Evolutionary conservation across 1,140 invertebrate species (phyloP).

Genomic region (Pollicipes pollicipes): DNA sequence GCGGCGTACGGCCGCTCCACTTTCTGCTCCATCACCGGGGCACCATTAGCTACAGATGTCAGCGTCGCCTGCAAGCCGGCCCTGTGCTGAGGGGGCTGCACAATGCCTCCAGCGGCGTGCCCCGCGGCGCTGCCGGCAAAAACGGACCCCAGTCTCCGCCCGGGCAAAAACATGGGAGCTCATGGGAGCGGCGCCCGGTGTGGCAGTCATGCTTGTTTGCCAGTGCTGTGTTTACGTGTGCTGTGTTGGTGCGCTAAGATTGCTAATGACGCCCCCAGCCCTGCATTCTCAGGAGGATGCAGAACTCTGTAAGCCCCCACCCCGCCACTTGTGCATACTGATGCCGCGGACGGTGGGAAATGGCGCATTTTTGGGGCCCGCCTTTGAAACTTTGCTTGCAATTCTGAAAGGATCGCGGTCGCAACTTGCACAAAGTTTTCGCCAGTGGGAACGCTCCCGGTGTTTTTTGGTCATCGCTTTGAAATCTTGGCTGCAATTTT

Average conservation of each 20-base stretch:
- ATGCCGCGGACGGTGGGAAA: background rate
- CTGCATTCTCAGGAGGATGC: background rate
- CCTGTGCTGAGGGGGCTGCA: background rate
- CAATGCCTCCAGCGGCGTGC: background rate
- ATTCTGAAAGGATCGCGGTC: background rate
- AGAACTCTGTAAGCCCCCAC: background rate
- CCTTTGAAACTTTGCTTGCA: background rate
- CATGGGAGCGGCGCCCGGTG: background rate
- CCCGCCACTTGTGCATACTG: background rate
- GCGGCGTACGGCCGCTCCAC: too few species aligned
- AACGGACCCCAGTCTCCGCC: background rate
- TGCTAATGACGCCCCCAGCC: background rate
- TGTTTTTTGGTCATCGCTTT: background rate
- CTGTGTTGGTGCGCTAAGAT: background rate
- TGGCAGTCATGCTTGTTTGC: background rate
- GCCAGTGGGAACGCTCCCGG: background rate
- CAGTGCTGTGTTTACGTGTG: background rate
- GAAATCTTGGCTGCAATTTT: background rate
- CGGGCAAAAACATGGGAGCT: background rate
- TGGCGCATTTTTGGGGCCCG: background rate
- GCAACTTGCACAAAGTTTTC: constrained; percentile 1
- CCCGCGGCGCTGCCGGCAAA: background rate
- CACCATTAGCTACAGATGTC: background rate
- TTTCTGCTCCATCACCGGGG: background rate
- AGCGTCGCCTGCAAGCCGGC: background rate